Percentiles rank a stretch among this genome's conserved stretches.
These are phyloP conservation scores for Otus scops DNA, from an alignment of 2,797 vertebrate species.

Conservation along the genomic window DNA sequence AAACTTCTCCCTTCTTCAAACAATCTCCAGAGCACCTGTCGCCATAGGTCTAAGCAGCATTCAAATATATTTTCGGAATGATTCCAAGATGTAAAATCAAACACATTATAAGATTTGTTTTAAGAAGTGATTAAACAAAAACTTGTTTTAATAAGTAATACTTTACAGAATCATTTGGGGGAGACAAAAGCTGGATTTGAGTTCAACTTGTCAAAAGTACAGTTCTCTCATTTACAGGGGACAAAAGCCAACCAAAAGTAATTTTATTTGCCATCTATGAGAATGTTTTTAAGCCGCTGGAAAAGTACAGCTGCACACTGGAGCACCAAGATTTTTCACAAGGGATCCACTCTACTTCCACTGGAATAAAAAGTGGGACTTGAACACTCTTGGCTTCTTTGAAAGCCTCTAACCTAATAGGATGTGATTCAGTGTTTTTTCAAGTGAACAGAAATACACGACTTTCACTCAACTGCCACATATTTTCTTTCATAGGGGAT, in stretches of 20 bases:
- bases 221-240: background rate
- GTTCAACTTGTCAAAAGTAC: background rate
- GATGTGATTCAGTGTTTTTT: background rate
- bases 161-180: background rate
- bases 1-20: background rate
- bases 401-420: background rate
- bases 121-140: too few species aligned
- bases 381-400: background rate
- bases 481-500: accelerated
- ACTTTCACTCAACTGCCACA: background rate
- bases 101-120: background rate
- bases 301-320: background rate
- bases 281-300: background rate
- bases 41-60: too few species aligned
- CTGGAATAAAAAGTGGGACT: background rate
- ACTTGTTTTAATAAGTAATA: too few species aligned
- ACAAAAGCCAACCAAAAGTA: background rate
- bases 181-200: background rate
- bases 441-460: background rate
- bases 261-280: background rate
- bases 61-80: background rate
- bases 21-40: background rate
- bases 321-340: background rate
- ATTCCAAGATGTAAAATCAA: background rate
- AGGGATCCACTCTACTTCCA: background rate